A percentile compares a stretch with the other conserved stretches of the same genome.
Evolutionary conservation across 2,797 vertebrate genomes (phyloP).

Genomic region (Oryzias dopingdopingensis): DNA sequence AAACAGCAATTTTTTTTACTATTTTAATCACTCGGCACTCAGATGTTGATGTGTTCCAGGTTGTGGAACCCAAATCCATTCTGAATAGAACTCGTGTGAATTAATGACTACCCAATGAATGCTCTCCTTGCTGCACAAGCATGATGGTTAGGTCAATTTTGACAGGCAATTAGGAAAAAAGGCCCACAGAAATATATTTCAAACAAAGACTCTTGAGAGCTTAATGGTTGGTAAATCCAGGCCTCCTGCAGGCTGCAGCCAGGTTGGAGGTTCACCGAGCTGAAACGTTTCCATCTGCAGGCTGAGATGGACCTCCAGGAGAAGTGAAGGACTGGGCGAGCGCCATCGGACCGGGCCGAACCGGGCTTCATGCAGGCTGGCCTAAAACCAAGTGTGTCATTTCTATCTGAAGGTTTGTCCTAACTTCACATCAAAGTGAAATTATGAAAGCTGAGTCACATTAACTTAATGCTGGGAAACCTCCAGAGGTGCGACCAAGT

Average conservation of each 20-base stretch:
- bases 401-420: too few species aligned
- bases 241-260: conserved; percentile 25
- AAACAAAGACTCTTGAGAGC: conserved; percentile 45
- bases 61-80: conserved; percentile 39
- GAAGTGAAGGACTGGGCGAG: conserved; percentile 1
- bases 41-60: conserved; percentile 38
- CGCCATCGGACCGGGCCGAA: conserved; percentile 1
- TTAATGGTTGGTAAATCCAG: conserved; percentile 47
- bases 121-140: conserved; percentile 24
- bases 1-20: conserved; percentile 17
- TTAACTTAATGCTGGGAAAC: too few species aligned
- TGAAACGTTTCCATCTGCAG: conserved; percentile 13
- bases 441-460: too few species aligned
- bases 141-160: conserved; percentile 34
- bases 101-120: conserved; percentile 26
- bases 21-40: conserved; percentile 23
- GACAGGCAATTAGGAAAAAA: conserved; percentile 47
- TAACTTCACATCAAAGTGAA: too few species aligned
- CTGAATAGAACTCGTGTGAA: conserved; percentile 38
- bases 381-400: not conserved
- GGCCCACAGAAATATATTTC: conserved; percentile 37
- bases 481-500: too few species aligned
- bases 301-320: conserved; percentile 13
- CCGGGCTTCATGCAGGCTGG: not conserved
- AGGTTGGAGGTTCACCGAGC: conserved; percentile 19